Conservation (phyloP, 2,113 vertebrate genomes). For the Calidris pygmaea region DNA sequence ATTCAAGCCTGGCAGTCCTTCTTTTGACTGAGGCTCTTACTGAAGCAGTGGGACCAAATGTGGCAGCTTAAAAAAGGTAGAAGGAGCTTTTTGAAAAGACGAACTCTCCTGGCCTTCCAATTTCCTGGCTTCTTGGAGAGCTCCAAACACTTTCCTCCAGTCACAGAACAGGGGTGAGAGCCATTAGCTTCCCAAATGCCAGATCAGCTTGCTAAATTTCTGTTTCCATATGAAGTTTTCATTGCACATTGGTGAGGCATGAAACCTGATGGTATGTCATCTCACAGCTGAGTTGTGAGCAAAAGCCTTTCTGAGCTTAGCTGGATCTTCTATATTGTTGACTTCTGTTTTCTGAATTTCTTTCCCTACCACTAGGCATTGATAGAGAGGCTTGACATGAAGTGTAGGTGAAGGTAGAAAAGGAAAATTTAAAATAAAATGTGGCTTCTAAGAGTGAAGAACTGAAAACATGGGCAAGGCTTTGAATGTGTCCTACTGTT, state of each 20-base stretch:
- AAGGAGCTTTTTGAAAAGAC: background rate
- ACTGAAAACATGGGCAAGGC: background rate
- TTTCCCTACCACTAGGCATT: background rate
- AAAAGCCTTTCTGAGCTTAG: background rate
- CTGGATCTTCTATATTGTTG: background rate
- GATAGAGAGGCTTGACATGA: background rate
- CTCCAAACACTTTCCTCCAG: background rate
- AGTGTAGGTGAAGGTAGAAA: background rate
- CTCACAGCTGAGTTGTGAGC: background rate
- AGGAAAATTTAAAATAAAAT: background rate
- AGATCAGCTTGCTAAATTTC: background rate
- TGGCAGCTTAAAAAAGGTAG: background rate
- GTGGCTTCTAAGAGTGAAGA: background rate
- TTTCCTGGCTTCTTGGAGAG: background rate
- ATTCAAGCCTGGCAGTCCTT: background rate
- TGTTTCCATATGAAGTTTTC: background rate
- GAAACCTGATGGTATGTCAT: background rate
- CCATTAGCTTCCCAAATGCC: background rate
- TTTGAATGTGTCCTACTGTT: background rate
- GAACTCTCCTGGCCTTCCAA: background rate
- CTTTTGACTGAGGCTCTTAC: background rate
- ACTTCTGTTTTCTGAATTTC: background rate
- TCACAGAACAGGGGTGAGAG: accelerated
- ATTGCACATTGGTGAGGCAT: background rate
- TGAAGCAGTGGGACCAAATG: background rate